phyloP scores from a whole-genome alignment of 2,888 invertebrate genomes.

The Electrophaes corylata region DNA sequence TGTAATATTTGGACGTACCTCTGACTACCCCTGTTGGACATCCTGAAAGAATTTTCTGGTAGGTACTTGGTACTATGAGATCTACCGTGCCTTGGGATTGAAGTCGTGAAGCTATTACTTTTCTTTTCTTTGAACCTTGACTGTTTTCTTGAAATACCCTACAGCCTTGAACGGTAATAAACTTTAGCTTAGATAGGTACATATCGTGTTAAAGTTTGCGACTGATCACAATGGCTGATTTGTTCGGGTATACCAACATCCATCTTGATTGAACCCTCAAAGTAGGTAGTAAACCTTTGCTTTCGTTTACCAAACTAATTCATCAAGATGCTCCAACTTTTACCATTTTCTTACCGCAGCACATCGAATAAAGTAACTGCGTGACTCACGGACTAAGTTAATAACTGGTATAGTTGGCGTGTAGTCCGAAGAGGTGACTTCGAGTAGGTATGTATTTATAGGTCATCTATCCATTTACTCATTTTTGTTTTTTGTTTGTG shows the following conservation, averaged over 20 bases:
- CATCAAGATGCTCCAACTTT: slow-evolving; percentile 35
- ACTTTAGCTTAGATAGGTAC: too few species aligned
- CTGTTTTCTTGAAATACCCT: too few species aligned
- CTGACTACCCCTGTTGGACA: too few species aligned
- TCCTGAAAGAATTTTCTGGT: too few species aligned
- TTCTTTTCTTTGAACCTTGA: too few species aligned
- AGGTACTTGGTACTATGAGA: too few species aligned
- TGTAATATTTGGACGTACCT: too few species aligned
- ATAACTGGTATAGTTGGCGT: slow-evolving; percentile 21
- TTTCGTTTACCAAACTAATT: slow-evolving; percentile 38
- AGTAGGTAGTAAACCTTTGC: slow-evolving; percentile 32
- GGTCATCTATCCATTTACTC: background rate
- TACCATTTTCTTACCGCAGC: slow-evolving; percentile 28
- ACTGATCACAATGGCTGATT: background rate
- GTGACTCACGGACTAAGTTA: slow-evolving; percentile 20
- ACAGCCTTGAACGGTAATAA: background rate
- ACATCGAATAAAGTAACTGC: slow-evolving; percentile 25
- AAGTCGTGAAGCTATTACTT: too few species aligned
- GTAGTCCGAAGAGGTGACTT: background rate
- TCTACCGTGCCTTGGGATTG: too few species aligned
- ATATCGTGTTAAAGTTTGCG: background rate
- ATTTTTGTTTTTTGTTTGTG: too few species aligned
- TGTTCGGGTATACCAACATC: slow-evolving; percentile 13
- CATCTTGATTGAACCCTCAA: slow-evolving; percentile 37
- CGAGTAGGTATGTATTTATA: background rate